Base-by-base conservation (phyloP, 2,113 vertebrate genomes). In the Oxyura jamaicensis region DNA sequence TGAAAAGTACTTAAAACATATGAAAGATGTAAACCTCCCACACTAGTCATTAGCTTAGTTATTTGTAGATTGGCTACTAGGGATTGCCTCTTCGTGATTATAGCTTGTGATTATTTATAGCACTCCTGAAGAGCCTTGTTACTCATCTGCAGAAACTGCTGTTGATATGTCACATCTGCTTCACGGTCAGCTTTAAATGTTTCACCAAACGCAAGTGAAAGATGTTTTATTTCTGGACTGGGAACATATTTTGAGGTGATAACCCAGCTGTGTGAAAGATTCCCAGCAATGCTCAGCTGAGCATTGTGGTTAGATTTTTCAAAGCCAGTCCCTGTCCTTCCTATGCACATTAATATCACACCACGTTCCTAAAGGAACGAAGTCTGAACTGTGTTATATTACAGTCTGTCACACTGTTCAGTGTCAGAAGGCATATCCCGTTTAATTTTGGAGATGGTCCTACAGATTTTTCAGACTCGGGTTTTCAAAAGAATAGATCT, bases 61-160 rank as follows among this genome's bases (percentile, higher is more conserved):
- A 95, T 89, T 96, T 94, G 83, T 56, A 92, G 68, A 35, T 13
- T 59, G 21, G 16, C 21, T 90, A 29, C 36, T 62, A 76, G 53
- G 46, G 17, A 88, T 50, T 93, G 58, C 29, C 35, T 87, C 90
- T 88, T 68, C 55, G 53, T 7, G 2, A 39, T 28, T 67, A 35
- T 12, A 91, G 75, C 22, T 90, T 65, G 13, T 63, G 14, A 60
- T 59, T 96, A 92, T 88, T 92, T 97, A 95, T 91, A 95, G 86
- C 85, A 56, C 12, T 71, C 35, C 46, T 79, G 10, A 95, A 92
- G 78, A 93, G 75, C 48, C 91, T 88, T 71, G 86, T 58, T 95
- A 93, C 71, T 94, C 72, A 86, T 58, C 80, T 93, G 46, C 58
- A 93, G 55, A 78, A 97, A 83, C 73, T 95, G 82, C 15, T 68